Percentiles rank a stretch among this genome's conserved stretches.
Conservation (phyloP, 2,113 vertebrate genomes). For the Dasyprocta punctata region DNA sequence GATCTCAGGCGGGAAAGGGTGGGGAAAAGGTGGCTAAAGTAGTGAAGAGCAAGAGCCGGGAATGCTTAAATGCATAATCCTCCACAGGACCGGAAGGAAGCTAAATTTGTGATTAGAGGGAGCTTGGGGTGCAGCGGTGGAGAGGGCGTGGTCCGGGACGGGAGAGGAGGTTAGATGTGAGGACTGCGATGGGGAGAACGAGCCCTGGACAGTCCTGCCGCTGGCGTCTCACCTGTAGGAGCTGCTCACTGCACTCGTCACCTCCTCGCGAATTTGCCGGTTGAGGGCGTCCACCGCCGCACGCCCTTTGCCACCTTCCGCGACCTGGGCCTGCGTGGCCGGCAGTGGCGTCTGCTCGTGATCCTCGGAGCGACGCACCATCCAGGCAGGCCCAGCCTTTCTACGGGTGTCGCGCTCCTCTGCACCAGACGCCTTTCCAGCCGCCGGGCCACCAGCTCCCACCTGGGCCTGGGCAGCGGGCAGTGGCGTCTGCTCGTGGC, state of each 20-base stretch:
- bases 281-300: conserved; percentile 93
- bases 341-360: neutral
- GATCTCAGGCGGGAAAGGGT: neutral
- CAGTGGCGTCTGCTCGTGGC: conserved; percentile 29
- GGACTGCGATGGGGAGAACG: neutral
- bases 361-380: conserved; percentile 59
- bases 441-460: neutral
- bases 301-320: conserved; percentile 86
- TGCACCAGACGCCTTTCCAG: conserved; percentile 18
- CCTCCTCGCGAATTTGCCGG: conserved; percentile 94
- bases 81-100: neutral
- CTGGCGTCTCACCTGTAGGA: conserved; percentile 92
- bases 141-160: neutral
- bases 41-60: neutral
- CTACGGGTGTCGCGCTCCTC: conserved; percentile 56
- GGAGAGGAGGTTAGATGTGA: neutral
- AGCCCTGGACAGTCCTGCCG: neutral
- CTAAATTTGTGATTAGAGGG: neutral
- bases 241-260: conserved; percentile 85
- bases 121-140: neutral
- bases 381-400: conserved; percentile 65
- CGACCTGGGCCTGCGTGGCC: neutral
- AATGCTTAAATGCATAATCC: neutral
- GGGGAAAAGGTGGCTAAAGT: neutral
- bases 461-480: conserved; percentile 64